These are phyloP conservation scores for Podarcis siculus DNA, from an alignment of 2,797 vertebrate genomes.

Conservation along the genomic window DNA sequence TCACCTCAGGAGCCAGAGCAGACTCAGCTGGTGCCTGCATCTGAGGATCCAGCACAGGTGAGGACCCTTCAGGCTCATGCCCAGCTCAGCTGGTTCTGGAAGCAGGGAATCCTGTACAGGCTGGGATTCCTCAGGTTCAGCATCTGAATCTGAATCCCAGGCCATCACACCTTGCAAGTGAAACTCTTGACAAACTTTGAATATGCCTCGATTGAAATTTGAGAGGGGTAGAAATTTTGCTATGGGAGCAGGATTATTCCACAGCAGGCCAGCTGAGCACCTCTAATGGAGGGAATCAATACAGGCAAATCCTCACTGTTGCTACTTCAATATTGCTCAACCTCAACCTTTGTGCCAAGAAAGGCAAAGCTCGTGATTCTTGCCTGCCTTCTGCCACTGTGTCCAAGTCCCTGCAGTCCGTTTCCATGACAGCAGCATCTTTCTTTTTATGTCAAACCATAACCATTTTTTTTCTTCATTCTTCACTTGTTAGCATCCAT, in stretches of 20 bases:
- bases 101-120: too few species aligned
- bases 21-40: too few species aligned
- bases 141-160: too few species aligned
- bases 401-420: slow-evolving; percentile 1
- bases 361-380: not conserved
- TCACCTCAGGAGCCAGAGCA: too few species aligned
- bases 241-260: not conserved
- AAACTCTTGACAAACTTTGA: not conserved
- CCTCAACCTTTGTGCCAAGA: not conserved
- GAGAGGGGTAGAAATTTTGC: not conserved
- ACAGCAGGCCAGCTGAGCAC: not conserved
- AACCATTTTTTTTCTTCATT: not conserved
- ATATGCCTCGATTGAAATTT: not conserved
- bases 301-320: not conserved
- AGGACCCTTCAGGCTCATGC: too few species aligned
- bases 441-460: not conserved
- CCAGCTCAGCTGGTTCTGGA: too few species aligned
- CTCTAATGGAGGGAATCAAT: not conserved
- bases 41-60: too few species aligned
- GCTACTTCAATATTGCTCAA: not conserved
- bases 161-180: too few species aligned
- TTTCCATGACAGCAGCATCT: slow-evolving; percentile 24
- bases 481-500: slow-evolving; percentile 13
- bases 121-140: too few species aligned
- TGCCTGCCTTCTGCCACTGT: not conserved